Evolutionary conservation across 2,113 vertebrate species (phyloP), one percentile per base, ranked within the genome.

Genomic region (Bagarius yarrelli): DNA sequence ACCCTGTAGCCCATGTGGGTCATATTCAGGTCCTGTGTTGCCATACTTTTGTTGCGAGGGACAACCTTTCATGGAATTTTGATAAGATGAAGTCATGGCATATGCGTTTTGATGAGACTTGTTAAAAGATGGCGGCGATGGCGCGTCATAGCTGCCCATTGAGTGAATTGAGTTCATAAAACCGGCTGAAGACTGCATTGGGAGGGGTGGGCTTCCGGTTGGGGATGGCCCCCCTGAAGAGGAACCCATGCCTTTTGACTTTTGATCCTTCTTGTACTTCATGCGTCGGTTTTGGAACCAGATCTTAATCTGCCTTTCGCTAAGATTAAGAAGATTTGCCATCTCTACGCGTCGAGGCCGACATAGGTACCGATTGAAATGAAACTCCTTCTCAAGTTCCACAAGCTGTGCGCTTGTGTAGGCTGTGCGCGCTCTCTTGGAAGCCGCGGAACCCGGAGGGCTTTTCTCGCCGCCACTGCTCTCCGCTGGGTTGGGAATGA

Each of bases 201-300:
- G 88, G 56, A 98, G 94, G 23, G 96, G 96, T 0, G 97, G 98
- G 82, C 96, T 98, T 87, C 97, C 95, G 0, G 96, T 94, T 0
- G 98, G 97, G 0, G 97, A 98, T 0, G 96, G 95, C 0, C 96
- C 97, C 8, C 96, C 96, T 0, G 98, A 99, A 8, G 97, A 97
- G 0, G 96, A 97, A 53, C 95, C 96, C 88, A 98, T 84, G 82
- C 97, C 98, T 90, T 99, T 98, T 2, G 93, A 95, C 88, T 98
- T 98, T 90, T 99, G 97, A 90, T 99, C 97, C 78, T 98, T 99
- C 83, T 99, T 99, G 87, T 98, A 98, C 85, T 99, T 98, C 97
- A 98, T 98, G 83, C 97, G 92, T 21, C 96, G 87, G 91, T 99
- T 99, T 93, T 99, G 97, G 90, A 99, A 99, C 97, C 97, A 99